phyloP scores from a whole-genome alignment of 2,113 vertebrate genomes.

The Zonotrichia leucophrys region DNA sequence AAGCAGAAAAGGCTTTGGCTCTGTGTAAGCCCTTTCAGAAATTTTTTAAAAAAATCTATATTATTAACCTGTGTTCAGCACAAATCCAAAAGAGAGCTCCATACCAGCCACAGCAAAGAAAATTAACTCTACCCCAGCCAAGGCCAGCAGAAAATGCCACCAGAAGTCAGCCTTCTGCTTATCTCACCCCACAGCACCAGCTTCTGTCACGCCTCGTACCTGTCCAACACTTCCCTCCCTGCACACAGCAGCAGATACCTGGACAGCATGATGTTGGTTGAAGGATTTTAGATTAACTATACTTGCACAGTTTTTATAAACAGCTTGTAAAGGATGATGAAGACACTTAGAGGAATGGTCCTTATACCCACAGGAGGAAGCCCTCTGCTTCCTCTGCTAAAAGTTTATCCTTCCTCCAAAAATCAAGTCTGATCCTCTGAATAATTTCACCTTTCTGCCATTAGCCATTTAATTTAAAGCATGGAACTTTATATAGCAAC shows the following conservation, averaged over 20 bases:
- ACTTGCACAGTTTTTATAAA: conserved; percentile 11
- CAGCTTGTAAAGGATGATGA: not conserved
- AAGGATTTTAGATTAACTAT: conserved; percentile 14
- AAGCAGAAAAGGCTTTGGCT: not conserved
- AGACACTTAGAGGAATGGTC: not conserved
- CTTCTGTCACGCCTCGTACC: not conserved
- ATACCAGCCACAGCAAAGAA: not conserved
- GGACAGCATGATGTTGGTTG: not conserved
- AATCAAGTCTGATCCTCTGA: not conserved
- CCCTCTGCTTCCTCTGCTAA: not conserved
- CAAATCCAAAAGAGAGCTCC: not conserved
- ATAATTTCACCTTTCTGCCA: not conserved
- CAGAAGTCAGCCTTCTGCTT: not conserved
- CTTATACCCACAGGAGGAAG: not conserved
- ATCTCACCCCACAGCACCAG: not conserved
- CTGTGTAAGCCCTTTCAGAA: not conserved
- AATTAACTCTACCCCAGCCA: not conserved
- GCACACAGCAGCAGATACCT: not conserved
- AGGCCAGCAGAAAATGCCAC: not conserved
- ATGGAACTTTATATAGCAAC: conserved; percentile 3
- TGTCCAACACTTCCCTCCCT: not conserved
- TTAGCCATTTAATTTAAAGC: conserved; percentile 42
- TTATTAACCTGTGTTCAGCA: not conserved
- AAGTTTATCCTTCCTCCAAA: conserved; percentile 41
- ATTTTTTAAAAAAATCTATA: not conserved